phyloP scores from a whole-genome alignment of 2,797 vertebrate genomes.

The Coregonus suidteri region DNA sequence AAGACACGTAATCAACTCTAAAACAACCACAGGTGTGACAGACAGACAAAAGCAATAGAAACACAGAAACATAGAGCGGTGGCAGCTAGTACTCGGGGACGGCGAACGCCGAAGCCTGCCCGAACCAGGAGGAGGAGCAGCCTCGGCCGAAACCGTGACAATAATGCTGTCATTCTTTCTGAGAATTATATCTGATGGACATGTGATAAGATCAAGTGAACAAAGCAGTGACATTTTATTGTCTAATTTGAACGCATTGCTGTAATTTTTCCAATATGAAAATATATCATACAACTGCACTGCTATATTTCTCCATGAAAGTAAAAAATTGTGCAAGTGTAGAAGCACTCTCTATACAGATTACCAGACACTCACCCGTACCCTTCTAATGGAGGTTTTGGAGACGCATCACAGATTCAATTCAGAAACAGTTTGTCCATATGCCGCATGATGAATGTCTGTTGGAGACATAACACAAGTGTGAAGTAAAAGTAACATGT shows the following conservation, averaged over 20 bases:
- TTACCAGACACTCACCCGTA: not conserved
- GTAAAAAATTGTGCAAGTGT: not conserved
- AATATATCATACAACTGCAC: not conserved
- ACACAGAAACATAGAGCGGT: no score
- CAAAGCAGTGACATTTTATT: not conserved
- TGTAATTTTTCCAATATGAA: not conserved
- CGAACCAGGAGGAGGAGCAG: no score
- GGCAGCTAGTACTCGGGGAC: no score
- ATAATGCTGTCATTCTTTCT: not conserved
- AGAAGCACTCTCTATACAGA: not conserved
- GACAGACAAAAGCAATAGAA: no score
- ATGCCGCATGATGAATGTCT: no score
- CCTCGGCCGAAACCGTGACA: no score
- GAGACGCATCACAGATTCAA: not conserved
- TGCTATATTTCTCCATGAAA: not conserved
- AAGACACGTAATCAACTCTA: no score
- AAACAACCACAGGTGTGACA: no score
- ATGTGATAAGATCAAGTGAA: not conserved
- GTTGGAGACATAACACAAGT: no score
- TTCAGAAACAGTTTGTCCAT: not conserved
- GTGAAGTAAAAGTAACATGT: no score
- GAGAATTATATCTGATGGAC: not conserved
- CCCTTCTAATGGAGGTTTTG: not conserved
- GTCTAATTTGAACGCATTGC: not conserved
- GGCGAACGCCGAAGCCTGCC: no score